Evolutionary conservation across 2,888 invertebrate species (phyloP).

Genomic region (Mantis religiosa): DNA sequence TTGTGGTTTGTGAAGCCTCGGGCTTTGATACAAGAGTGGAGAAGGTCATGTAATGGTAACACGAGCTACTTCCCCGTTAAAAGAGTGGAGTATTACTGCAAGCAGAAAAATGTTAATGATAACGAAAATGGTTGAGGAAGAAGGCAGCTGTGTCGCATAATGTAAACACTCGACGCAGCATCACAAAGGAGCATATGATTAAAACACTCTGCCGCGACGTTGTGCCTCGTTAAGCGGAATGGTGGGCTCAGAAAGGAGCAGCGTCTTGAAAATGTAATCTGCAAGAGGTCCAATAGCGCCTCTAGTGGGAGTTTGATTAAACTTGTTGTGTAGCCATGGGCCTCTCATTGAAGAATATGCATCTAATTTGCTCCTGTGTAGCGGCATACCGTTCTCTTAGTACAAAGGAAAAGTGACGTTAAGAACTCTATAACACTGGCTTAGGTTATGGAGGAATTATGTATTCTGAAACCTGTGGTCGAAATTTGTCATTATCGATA

Average conservation of each 20-base stretch:
- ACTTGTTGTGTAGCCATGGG: slow-evolving; percentile 1
- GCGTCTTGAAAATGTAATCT: slow-evolving; percentile 9
- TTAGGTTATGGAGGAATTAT: too few relatives aligned
- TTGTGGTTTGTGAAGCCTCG: too few relatives aligned
- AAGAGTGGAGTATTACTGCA: not conserved
- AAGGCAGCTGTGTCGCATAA: not conserved
- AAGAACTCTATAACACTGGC: too few relatives aligned
- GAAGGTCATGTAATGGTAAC: too few relatives aligned
- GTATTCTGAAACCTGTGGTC: too few relatives aligned
- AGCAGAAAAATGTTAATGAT: not conserved
- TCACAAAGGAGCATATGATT: not conserved
- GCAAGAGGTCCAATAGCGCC: slow-evolving; percentile 9
- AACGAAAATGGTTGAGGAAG: not conserved
- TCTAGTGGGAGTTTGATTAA: slow-evolving; percentile 13
- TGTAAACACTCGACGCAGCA: not conserved
- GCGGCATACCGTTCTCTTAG: too few relatives aligned
- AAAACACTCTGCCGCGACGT: not conserved
- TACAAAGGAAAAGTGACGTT: too few relatives aligned
- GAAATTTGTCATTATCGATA: too few relatives aligned
- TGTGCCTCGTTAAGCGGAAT: not conserved
- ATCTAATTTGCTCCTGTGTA: too few relatives aligned
- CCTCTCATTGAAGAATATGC: too few relatives aligned
- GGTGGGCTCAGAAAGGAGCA: not conserved
- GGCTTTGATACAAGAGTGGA: too few relatives aligned
- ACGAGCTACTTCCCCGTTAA: not conserved